Conservation (phyloP, 2,888 invertebrate genomes). For the Pyrochroa serraticornis region DNA sequence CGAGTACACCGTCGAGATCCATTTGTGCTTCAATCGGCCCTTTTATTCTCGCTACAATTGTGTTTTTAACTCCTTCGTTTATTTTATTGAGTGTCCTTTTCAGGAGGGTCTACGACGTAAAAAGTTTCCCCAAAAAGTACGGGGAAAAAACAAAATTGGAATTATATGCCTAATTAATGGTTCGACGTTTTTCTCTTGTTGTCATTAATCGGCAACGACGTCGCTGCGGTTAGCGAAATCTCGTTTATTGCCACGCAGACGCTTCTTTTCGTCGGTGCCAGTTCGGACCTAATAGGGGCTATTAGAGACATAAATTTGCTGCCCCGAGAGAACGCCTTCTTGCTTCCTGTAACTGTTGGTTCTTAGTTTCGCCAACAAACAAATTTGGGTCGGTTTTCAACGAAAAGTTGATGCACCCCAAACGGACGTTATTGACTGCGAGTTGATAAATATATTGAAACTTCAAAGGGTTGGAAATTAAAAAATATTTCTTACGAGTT, state of each 20-base stretch:
- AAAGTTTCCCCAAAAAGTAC: too few species aligned
- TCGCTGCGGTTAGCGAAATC: neutral
- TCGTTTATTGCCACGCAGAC: conserved; percentile 10
- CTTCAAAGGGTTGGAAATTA: neutral
- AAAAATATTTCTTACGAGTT: neutral
- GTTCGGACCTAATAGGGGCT: conserved; percentile 10
- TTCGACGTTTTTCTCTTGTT: neutral
- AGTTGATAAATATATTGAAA: too few species aligned
- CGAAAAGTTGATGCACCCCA: neutral
- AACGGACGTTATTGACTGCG: too few species aligned
- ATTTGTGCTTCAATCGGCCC: conserved; percentile 10
- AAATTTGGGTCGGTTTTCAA: neutral
- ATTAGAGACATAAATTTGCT: conserved; percentile 12
- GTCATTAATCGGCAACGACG: neutral
- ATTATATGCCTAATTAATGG: conserved; percentile 7
- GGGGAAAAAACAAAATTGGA: conserved; percentile 12
- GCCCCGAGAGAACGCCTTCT: conserved; percentile 3
- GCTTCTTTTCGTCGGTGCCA: conserved; percentile 1
- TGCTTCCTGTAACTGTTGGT: conserved; percentile 4
- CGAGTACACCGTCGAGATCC: conserved; percentile 15
- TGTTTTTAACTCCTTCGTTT: too few species aligned
- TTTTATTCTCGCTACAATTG: conserved; percentile 1
- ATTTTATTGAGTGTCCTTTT: too few species aligned
- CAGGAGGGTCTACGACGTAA: too few species aligned
- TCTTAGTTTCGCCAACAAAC: neutral